phyloP scores from a whole-genome alignment of 2,888 invertebrate species.

The Cyclophora punctaria region DNA sequence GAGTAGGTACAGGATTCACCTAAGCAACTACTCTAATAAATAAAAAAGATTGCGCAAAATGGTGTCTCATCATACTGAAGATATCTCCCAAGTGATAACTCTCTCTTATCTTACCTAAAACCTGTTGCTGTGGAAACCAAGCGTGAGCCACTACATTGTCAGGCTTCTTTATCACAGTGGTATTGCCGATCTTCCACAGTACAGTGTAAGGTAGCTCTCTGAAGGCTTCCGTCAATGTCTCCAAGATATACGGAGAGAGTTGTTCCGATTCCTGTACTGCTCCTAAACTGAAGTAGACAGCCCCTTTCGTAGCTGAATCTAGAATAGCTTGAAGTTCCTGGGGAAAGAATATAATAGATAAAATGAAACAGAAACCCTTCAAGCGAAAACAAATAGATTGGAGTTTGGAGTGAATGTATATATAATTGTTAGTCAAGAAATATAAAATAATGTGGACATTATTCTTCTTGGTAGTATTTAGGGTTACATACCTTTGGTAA shows the following conservation, averaged over 20 bases:
- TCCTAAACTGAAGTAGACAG: slow-evolving; percentile 69
- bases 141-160: slow-evolving; percentile 55
- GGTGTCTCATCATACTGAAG: too few relatives aligned
- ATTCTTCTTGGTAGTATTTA: too few relatives aligned
- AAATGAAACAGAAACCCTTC: too few relatives aligned
- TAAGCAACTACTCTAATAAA: too few relatives aligned
- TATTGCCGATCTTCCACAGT: slow-evolving; percentile 71
- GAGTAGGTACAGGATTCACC: too few relatives aligned
- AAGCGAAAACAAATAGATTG: too few relatives aligned
- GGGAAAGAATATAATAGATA: slow-evolving; percentile 15
- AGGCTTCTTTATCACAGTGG: slow-evolving; percentile 49
- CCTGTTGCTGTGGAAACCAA: slow-evolving; percentile 75
- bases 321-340: slow-evolving; percentile 48
- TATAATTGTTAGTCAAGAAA: not conserved
- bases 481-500: slow-evolving; percentile 42
- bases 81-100: too few relatives aligned
- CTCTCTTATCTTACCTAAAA: slow-evolving; percentile 51
- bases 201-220: slow-evolving; percentile 63
- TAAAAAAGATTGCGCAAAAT: too few relatives aligned
- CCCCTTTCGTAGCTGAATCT: slow-evolving; percentile 59
- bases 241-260: slow-evolving; percentile 45
- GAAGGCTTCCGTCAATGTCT: slow-evolving; percentile 60
- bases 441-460: too few relatives aligned
- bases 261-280: slow-evolving; percentile 61
- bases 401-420: too few relatives aligned